A percentile compares a stretch with the other conserved stretches of the same genome.
These are phyloP conservation scores for Dendrolimus kikuchii DNA, from an alignment of 1,140 invertebrate species.

Conservation along the genomic window DNA sequence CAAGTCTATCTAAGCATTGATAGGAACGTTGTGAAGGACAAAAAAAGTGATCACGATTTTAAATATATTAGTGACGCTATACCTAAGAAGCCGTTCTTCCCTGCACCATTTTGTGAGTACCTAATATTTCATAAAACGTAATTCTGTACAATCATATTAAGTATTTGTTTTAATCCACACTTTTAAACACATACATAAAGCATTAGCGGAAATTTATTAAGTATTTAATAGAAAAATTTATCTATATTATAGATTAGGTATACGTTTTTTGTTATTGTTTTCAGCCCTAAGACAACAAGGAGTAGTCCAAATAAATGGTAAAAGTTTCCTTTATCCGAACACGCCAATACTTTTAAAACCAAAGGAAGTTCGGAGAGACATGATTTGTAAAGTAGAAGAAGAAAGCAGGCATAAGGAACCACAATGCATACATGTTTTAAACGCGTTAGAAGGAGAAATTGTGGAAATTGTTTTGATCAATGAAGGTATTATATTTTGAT, in stretches of 20 bases:
- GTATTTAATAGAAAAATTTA: not conserved
- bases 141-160: not conserved
- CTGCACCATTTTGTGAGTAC: slow-evolving; percentile 55
- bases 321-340: slow-evolving; percentile 64
- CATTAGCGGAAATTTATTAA: too few relatives aligned
- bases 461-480: slow-evolving; percentile 61
- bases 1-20: slow-evolving; percentile 53
- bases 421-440: slow-evolving; percentile 57
- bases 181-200: too few relatives aligned
- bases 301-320: slow-evolving; percentile 62
- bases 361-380: slow-evolving; percentile 32
- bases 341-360: slow-evolving; percentile 44
- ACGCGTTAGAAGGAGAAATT: slow-evolving; percentile 34
- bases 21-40: slow-evolving; percentile 29
- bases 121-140: not conserved
- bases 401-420: slow-evolving; percentile 40
- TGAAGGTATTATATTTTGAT: slow-evolving; percentile 50
- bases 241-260: not conserved
- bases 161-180: too few relatives aligned
- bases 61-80: slow-evolving; percentile 64
- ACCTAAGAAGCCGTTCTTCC: slow-evolving; percentile 57
- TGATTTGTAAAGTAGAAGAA: slow-evolving; percentile 45
- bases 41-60: slow-evolving; percentile 59
- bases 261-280: slow-evolving; percentile 13
- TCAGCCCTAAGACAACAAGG: slow-evolving; percentile 35